Base-by-base conservation (phyloP, 2,888 invertebrate species). In the Plusia festucae region DNA sequence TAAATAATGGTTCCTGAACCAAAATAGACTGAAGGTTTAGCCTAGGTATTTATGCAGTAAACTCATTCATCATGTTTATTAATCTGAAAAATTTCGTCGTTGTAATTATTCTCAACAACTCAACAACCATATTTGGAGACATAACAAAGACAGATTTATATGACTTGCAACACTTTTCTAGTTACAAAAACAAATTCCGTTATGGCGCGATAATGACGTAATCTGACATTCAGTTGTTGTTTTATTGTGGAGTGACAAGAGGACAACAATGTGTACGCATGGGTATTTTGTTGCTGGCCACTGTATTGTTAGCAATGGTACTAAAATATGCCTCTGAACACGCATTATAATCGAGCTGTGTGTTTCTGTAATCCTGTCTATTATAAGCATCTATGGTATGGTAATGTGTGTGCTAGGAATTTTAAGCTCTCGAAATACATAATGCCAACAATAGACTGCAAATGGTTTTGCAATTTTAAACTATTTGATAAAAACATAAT, bases 231-330 rank as follows among this genome's bases (percentile, higher is more conserved):
- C 53, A 32, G 27, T 52, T 62, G 68, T 73, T 76, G 68, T 77
- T 82, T 75, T 76, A 76, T 80, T 81, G 73, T 78, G 68, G n/a
- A 64, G 55, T 73, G 63, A 64, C 69, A 65, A 72, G 70, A 67
- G 63, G 65, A 77, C 77, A 84, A 84, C 82, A 81, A 81, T 83
- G 81, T 79, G 74, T 82, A 80, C 73, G 75, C 79, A 78, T 81
- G 81, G 78, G 68, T 85, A 82, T 85, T 85, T 86, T 85, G 85
- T 86, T 79, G 74, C 62, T 82, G 84, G 78, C 84, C 84, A 82
- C 67, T 76, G 83, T 67, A 85, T 86, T 87, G 88, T 88, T 65
- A 60, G 57, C 65, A 65, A 68, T 72, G 78, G 61, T 57, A 72
- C 63, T 49, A 46, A 73, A 67, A 32, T 68, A 56, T 69, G 44